Evolutionary conservation across 2,888 invertebrate species (phyloP).

Genomic region (Apeira syringaria): DNA sequence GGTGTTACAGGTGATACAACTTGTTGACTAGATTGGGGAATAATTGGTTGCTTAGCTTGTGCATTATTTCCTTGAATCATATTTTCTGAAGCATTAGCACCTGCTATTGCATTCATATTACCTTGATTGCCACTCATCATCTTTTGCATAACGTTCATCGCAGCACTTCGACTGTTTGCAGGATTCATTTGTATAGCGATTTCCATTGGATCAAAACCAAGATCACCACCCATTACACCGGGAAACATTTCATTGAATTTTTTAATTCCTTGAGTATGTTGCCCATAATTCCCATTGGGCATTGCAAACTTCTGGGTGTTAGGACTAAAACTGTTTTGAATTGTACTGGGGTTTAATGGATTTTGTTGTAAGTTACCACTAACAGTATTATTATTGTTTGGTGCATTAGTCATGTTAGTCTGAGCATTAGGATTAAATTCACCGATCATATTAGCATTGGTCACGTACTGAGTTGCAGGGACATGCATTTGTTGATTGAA

Average conservation of each 20-base stretch:
- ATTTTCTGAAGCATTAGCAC: slow-evolving; percentile 34
- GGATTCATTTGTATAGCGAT: slow-evolving; percentile 78
- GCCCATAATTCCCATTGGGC: slow-evolving; percentile 39
- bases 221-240: slow-evolving; percentile 59
- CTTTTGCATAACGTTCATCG: slow-evolving; percentile 58
- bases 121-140: slow-evolving; percentile 47
- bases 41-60: slow-evolving; percentile 18
- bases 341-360: neutral
- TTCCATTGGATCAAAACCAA: slow-evolving; percentile 74
- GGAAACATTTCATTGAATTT: slow-evolving; percentile 76
- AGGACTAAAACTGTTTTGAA: slow-evolving; percentile 24
- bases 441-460: slow-evolving; percentile 35
- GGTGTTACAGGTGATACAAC: slow-evolving; percentile 3
- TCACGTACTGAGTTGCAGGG: slow-evolving; percentile 36
- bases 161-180: slow-evolving; percentile 59
- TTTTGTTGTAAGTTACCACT: slow-evolving; percentile 31
- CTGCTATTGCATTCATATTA: slow-evolving; percentile 34
- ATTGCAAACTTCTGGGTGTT: slow-evolving; percentile 33
- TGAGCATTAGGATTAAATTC: slow-evolving; percentile 29
- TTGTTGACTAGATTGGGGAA: slow-evolving; percentile 8
- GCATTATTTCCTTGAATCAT: slow-evolving; percentile 15
- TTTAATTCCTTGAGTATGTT: slow-evolving; percentile 55
- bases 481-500: slow-evolving; percentile 31
- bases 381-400: slow-evolving; percentile 29
- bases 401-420: too few species aligned